A percentile compares a stretch with the other conserved stretches of the same genome.
Conservation (phyloP, 2,888 invertebrate species). For the Meandrusa payeni region DNA sequence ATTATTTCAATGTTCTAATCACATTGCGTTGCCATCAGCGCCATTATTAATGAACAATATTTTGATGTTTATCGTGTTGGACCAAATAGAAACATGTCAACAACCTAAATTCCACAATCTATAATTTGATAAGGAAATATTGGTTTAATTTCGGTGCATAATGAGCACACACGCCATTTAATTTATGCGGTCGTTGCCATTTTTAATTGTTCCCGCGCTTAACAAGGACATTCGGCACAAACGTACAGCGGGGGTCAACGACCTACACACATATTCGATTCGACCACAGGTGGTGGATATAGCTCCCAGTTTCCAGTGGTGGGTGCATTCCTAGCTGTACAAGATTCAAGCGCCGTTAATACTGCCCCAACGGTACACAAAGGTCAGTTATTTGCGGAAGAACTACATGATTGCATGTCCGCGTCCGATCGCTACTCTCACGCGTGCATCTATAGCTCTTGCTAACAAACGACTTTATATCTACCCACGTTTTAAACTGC, state of each 20-base stretch:
- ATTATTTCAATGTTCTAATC: too few species aligned
- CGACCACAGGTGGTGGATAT: background rate
- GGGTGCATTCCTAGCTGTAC: constrained; percentile 13
- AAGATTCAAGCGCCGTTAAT: constrained; percentile 14
- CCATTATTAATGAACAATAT: too few species aligned
- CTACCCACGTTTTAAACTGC: too few species aligned
- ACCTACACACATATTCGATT: constrained; percentile 1
- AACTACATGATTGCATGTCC: constrained; percentile 13
- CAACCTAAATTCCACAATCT: constrained; percentile 5
- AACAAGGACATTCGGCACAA: constrained; percentile 8
- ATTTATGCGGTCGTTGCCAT: constrained; percentile 20
- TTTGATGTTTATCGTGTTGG: too few species aligned
- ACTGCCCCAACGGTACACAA: constrained; percentile 18
- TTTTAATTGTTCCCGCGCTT: constrained; percentile 1
- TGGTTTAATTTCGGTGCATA: background rate
- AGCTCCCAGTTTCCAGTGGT: constrained; percentile 7
- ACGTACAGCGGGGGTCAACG: constrained; percentile 3
- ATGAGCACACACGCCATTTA: constrained; percentile 14
- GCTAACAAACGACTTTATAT: constrained; percentile 14
- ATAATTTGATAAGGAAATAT: constrained; percentile 9
- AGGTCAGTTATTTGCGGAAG: constrained; percentile 20
- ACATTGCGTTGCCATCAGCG: too few species aligned
- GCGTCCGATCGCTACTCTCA: background rate
- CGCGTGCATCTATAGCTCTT: constrained; percentile 4
- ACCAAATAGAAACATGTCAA: too few species aligned